Percentiles rank a stretch among this genome's conserved stretches.
Evolutionary conservation across 2,888 invertebrate species (phyloP).

Genomic region (Dicranocentrus wangi): DNA sequence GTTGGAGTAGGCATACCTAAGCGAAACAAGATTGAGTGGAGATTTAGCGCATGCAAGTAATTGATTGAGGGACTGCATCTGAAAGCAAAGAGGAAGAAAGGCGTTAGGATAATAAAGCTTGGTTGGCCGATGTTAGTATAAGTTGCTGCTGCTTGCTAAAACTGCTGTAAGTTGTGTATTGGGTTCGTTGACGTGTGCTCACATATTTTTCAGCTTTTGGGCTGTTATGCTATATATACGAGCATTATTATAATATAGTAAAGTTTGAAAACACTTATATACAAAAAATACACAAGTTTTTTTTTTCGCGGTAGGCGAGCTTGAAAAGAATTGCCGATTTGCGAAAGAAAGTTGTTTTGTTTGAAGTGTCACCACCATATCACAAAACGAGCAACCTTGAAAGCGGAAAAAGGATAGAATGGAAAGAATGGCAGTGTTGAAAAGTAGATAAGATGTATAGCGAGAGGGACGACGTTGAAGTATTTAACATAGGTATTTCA

Average conservation of each 20-base stretch:
- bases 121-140: neutral
- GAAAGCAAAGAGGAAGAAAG: constrained; percentile 16
- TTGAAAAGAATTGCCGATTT: constrained; percentile 16
- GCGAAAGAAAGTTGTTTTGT: constrained; percentile 25
- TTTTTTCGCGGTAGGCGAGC: neutral
- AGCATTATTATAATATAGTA: too few species aligned
- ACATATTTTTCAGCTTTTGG: too few species aligned
- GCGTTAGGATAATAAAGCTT: constrained; percentile 15
- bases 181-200: neutral
- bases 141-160: too few species aligned
- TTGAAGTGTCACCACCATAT: constrained; percentile 15
- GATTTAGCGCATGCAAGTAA: neutral
- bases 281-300: neutral
- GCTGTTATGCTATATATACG: too few species aligned
- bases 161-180: neutral
- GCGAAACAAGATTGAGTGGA: neutral
- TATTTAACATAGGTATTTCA: too few species aligned
- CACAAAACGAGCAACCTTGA: neutral
- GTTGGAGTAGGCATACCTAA: neutral
- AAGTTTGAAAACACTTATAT: too few species aligned
- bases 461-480: too few species aligned
- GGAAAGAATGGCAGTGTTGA: constrained; percentile 15
- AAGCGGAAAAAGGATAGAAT: neutral
- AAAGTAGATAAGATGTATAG: neutral
- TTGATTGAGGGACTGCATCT: constrained; percentile 23